Base-by-base conservation (phyloP, 2,113 vertebrate species). In the Scartelaos histophorus region DNA sequence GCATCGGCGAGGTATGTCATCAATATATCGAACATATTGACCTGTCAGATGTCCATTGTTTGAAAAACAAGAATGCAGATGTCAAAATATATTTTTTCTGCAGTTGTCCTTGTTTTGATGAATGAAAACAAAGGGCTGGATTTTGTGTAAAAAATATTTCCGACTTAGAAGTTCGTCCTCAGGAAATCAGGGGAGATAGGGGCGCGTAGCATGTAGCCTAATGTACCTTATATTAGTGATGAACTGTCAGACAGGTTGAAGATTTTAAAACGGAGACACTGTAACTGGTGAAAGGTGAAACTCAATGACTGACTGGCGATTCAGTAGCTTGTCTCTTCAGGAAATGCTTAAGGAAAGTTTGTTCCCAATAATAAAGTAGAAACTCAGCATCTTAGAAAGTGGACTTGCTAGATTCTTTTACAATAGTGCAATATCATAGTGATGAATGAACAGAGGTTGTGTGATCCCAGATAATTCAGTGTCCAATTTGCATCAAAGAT, bases 61-160 rank as follows among this genome's bases (percentile, higher is more conserved):
- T 3, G 4, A 13, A 29, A 34, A 29, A 29, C 24, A 34, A 29
- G 1, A 61, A 34, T 29, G 58, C 58, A 16, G 58, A 34, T 16
- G 5, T 61, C 58, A 19, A 15, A 25, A 2, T 29, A 13, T 38
- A 21, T 38, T 12, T 64, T 35, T 38, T 43, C 34, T 38, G 29
- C 34, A 10, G 17, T 64, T 64, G 61, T 62, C 29, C 61, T 9
- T 38, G 29, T 62, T 38, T 10, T 38, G 17, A 38, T n/a, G 1
- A 35, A 38, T 64, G 60, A 38, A 38, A 64, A 64, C 34, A 35
- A 64, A 64, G 61, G 34, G 61, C 61, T 64, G 61, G 15, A 64
- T 64, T 64, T 64, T 64, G 58, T 61, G 58, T 19, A 17, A 10
- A 34, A 34, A 7, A 5, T 21, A 43, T 35, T 64, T 38, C 34